Evolutionary conservation across 2,888 invertebrate species (phyloP).

Genomic region (Eupithecia abbreviata): DNA sequence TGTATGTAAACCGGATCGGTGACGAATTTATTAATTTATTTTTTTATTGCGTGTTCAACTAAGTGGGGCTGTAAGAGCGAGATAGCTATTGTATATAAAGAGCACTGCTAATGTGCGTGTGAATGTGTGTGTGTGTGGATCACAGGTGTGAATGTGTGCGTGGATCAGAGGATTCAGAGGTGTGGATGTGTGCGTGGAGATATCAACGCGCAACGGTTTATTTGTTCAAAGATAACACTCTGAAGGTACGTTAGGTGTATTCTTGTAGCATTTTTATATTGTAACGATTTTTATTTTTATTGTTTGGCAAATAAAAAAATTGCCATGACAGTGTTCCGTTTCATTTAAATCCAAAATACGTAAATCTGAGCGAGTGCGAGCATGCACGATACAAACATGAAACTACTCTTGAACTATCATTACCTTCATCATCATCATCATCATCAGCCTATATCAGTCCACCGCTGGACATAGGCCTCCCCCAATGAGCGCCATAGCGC

Average conservation of each 20-base stretch:
- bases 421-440: no score
- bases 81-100: background rate
- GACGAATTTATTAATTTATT: slow-evolving; percentile 73
- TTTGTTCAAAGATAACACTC: slow-evolving; percentile 56
- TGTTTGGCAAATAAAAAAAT: slow-evolving; percentile 52
- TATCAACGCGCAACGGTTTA: slow-evolving; percentile 47
- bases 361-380: background rate
- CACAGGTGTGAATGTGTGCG: slow-evolving; percentile 40
- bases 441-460: no score
- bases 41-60: slow-evolving; percentile 36
- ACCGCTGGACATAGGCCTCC: no score
- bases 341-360: slow-evolving; percentile 11
- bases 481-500: no score
- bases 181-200: slow-evolving; percentile 38
- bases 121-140: slow-evolving; percentile 39
- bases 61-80: slow-evolving; percentile 35
- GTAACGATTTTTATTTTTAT: slow-evolving; percentile 47
- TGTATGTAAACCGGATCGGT: slow-evolving; percentile 34
- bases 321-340: slow-evolving; percentile 41
- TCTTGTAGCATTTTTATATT: slow-evolving; percentile 2
- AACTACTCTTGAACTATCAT: no score
- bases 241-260: background rate
- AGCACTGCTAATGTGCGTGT: slow-evolving; percentile 34
- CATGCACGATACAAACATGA: no score
- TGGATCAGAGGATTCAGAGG: slow-evolving; percentile 19